These are phyloP conservation scores for Amia ocellicauda DNA, from an alignment of 2,113 vertebrate genomes.

Conservation along the genomic window DNA sequence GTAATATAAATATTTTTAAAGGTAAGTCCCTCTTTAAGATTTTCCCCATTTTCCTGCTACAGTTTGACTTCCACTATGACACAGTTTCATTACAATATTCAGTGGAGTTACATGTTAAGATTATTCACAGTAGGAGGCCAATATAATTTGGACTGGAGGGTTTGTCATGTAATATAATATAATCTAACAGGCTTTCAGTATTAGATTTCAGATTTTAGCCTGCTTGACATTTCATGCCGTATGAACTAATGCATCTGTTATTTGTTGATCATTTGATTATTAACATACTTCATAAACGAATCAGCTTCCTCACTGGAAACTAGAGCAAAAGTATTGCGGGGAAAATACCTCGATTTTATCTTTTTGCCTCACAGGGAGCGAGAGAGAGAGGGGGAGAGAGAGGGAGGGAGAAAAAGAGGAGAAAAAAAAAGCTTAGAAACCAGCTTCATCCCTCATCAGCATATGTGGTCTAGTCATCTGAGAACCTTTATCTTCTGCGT, in stretches of 20 bases:
- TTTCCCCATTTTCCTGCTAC: conserved; percentile 40
- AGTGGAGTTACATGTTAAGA: conserved; percentile 69
- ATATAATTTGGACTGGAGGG: conserved; percentile 74
- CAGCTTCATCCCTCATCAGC: not conserved
- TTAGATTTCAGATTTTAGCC: conserved; percentile 77
- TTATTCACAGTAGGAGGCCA: conserved; percentile 72
- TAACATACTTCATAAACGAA: conserved; percentile 80
- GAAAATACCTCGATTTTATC: conserved; percentile 44
- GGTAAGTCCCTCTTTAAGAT: conserved; percentile 30
- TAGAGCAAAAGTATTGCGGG: conserved; percentile 43
- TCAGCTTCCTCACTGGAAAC: conserved; percentile 70
- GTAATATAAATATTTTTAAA: conserved; percentile 42
- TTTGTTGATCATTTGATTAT: conserved; percentile 82
- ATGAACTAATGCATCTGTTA: conserved; percentile 82
- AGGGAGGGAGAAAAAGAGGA: conserved; percentile 11
- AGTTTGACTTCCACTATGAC: conserved; percentile 40
- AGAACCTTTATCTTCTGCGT: no score
- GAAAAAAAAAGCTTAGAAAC: not conserved
- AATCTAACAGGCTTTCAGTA: conserved; percentile 72
- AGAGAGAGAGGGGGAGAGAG: no score
- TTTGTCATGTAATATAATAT: conserved; percentile 74
- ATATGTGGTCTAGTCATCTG: no score
- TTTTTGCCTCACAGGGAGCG: conserved; percentile 27
- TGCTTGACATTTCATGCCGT: conserved; percentile 79
- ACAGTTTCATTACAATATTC: conserved; percentile 74